Conservation (phyloP, 2,888 invertebrate species). For the Conistra vaccinii region DNA sequence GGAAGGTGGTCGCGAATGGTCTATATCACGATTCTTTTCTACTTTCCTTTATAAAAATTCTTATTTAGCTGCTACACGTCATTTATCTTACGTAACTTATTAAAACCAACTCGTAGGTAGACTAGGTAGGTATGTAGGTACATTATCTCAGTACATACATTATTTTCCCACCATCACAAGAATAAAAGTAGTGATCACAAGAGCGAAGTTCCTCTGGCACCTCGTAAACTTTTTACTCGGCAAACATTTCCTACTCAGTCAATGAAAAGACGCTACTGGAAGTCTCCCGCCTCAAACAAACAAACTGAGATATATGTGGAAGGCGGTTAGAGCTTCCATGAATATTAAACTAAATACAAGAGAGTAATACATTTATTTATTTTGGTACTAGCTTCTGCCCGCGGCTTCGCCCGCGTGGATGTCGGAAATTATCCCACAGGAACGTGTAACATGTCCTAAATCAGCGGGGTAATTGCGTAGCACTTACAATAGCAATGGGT, state of each 20-base stretch:
- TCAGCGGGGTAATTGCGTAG: too few species aligned
- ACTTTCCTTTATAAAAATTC: not conserved
- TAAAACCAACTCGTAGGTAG: not conserved
- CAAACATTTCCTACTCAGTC: slow-evolving; percentile 38
- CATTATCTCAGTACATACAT: not conserved
- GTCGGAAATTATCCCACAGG: too few species aligned
- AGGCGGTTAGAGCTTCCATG: slow-evolving; percentile 37
- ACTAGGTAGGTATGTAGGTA: too few species aligned
- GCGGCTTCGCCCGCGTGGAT: too few species aligned
- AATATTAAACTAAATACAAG: slow-evolving; percentile 36
- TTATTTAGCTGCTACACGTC: not conserved
- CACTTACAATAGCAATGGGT: too few species aligned
- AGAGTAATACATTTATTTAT: slow-evolving; percentile 8
- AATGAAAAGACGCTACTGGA: slow-evolving; percentile 49
- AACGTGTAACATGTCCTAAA: too few species aligned
- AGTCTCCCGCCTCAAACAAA: slow-evolving; percentile 34
- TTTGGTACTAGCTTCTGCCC: too few species aligned
- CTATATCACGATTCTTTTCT: not conserved
- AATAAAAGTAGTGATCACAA: slow-evolving; percentile 25
- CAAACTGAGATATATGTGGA: slow-evolving; percentile 22
- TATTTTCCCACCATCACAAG: slow-evolving; percentile 2
- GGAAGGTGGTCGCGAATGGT: not conserved
- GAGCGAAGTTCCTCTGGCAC: slow-evolving; percentile 37
- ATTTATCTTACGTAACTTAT: not conserved
- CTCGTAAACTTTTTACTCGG: slow-evolving; percentile 34